These are phyloP conservation scores for Apoderus coryli DNA, from an alignment of 2,888 invertebrate genomes.

Conservation along the genomic window DNA sequence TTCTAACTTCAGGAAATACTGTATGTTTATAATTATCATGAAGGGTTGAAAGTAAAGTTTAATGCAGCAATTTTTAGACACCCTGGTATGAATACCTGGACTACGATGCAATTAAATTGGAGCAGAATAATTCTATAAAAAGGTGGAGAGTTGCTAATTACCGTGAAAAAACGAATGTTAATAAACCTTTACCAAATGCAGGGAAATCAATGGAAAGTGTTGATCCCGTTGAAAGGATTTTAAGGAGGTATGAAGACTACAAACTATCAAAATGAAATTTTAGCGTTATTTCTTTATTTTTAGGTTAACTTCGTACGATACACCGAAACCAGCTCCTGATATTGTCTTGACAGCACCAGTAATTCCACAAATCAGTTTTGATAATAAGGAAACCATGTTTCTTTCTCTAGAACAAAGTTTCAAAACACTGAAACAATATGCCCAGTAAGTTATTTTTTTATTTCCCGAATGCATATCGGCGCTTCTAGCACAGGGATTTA, in stretches of 20 bases:
- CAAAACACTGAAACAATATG: constrained; percentile 32
- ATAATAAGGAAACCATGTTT: constrained; percentile 24
- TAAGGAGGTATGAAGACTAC: no score
- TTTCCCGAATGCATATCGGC: no score
- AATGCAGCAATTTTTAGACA: constrained; percentile 28
- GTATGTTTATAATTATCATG: constrained; percentile 4
- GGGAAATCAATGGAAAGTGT: constrained; percentile 26
- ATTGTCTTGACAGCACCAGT: constrained; percentile 33
- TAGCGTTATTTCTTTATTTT: no score
- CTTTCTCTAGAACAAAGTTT: constrained; percentile 28
- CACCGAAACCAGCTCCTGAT: constrained; percentile 41
- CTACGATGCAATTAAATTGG: constrained; percentile 38
- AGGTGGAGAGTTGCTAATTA: constrained; percentile 41
- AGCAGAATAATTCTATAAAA: constrained; percentile 36
- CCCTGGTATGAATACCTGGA: constrained; percentile 57
- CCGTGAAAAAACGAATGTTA: constrained; percentile 31
- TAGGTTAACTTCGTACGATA: constrained; percentile 45
- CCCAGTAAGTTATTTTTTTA: no score
- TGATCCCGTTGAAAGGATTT: constrained; percentile 41
- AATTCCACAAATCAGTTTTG: constrained; percentile 25
- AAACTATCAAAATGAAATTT: no score
- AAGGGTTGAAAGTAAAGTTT: neutral
- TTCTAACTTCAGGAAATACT: no score
- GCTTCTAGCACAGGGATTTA: no score
- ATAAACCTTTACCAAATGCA: constrained; percentile 26